Percentiles rank a stretch among this genome's conserved stretches.
Evolutionary conservation across 1,140 invertebrate genomes (phyloP).

Genomic region (Cydia splendana): DNA sequence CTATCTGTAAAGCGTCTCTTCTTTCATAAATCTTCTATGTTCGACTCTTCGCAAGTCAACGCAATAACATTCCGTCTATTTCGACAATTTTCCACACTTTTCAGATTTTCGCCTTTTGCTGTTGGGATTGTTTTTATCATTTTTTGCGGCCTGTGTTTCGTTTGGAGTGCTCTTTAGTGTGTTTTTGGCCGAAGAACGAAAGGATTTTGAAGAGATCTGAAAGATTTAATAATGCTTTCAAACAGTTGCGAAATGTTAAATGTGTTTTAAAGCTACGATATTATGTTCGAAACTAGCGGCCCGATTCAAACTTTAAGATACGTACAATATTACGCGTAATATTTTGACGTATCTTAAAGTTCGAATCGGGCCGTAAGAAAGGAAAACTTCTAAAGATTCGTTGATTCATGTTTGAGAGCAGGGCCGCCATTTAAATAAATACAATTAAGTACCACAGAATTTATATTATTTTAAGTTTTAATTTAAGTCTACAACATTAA

Average conservation of each 20-base stretch:
- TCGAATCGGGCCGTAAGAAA: no score
- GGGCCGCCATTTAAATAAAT: no score
- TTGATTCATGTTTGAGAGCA: no score
- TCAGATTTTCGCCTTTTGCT: conserved; percentile 23
- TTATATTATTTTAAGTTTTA: no score
- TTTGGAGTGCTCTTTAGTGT: background rate
- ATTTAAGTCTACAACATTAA: no score
- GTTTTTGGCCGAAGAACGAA: background rate
- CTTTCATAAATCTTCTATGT: no score
- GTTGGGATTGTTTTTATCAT: background rate
- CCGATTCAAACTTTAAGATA: no score
- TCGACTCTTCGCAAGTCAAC: background rate
- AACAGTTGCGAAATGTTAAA: background rate
- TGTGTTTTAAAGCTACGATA: background rate
- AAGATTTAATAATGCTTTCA: background rate
- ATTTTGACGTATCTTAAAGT: no score
- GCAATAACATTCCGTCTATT: background rate
- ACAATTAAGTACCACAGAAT: no score
- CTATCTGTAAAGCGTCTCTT: no score
- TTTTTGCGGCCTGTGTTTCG: background rate
- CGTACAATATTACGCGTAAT: no score
- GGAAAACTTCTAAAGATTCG: no score
- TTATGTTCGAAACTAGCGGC: background rate
- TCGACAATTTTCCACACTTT: conserved; percentile 23
- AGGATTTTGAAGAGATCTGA: conserved; percentile 5